A percentile compares a stretch with the other conserved stretches of the same genome.
Conservation (phyloP, 2,888 invertebrate species). For the Autographa pulchrina region DNA sequence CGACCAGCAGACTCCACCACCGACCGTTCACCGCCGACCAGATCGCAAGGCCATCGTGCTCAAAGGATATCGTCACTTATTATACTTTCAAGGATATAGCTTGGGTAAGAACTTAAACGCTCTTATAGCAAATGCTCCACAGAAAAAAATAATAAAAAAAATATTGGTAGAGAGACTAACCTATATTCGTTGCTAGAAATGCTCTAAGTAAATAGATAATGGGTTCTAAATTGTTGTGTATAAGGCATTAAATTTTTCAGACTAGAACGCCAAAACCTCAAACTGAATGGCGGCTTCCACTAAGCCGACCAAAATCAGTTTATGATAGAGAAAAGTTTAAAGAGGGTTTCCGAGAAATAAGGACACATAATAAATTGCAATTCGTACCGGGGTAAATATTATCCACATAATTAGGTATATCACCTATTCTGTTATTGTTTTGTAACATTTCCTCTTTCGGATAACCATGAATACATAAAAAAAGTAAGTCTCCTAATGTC, state of each 20-base stretch:
- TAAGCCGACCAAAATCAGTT: slow-evolving; percentile 72
- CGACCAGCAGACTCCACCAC: slow-evolving; percentile 80
- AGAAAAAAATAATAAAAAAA: no score
- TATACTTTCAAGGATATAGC: slow-evolving; percentile 78
- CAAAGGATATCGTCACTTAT: slow-evolving; percentile 79
- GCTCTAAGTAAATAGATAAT: no score
- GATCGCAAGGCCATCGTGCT: slow-evolving; percentile 69
- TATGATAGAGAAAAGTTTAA: slow-evolving; percentile 82
- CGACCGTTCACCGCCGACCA: slow-evolving; percentile 80
- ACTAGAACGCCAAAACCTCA: slow-evolving; percentile 74
- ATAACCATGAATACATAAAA: no score
- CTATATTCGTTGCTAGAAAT: no score
- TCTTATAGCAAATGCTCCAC: no score
- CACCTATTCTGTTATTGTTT: background rate
- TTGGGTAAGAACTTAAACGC: slow-evolving; percentile 70
- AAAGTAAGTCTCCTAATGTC: background rate
- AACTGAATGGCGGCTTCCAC: slow-evolving; percentile 71
- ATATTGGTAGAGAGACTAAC: no score
- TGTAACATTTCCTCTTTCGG: no score
- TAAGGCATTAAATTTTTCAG: slow-evolving; percentile 58
- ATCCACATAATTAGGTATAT: background rate
- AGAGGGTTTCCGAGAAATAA: slow-evolving; percentile 77
- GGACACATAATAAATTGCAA: slow-evolving; percentile 75
- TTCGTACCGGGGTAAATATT: slow-evolving; percentile 80
- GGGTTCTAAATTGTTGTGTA: no score